Evolutionary conservation across 2,797 vertebrate genomes (phyloP).

Genomic region (Micropoecilia bifurca): DNA sequence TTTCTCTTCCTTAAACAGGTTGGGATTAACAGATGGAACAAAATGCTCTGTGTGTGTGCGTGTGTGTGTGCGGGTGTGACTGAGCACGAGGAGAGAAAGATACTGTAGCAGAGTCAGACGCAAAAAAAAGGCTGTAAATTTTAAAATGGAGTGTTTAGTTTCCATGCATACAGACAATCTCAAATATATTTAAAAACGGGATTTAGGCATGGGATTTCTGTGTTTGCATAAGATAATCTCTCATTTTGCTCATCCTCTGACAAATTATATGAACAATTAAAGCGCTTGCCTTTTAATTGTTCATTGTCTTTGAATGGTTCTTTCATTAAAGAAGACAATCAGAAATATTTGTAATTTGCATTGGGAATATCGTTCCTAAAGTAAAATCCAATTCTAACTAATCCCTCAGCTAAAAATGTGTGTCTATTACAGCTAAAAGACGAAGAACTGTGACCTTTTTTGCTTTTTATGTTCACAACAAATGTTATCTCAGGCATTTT

Average conservation of each 20-base stretch:
- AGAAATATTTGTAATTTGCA: background rate
- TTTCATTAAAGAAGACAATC: background rate
- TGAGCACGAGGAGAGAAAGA: constrained; percentile 18
- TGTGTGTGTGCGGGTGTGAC: constrained; percentile 1
- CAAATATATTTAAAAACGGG: constrained; percentile 16
- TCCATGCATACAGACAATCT: constrained; percentile 14
- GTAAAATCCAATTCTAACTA: background rate
- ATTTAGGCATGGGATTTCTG: constrained; percentile 12
- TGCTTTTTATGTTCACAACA: background rate
- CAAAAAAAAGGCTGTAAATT: constrained; percentile 30
- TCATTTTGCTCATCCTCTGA: background rate
- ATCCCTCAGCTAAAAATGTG: constrained; percentile 2
- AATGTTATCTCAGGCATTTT: background rate
- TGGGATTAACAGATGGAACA: constrained; percentile 82
- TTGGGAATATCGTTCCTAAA: background rate
- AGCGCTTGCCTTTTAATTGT: background rate
- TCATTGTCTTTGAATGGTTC: background rate
- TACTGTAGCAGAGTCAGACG: constrained; percentile 40
- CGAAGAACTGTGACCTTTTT: background rate
- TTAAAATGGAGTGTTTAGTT: constrained; percentile 23
- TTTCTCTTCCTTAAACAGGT: constrained; percentile 80
- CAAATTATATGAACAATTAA: constrained; percentile 7
- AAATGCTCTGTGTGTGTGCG: constrained; percentile 6
- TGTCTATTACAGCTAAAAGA: background rate
- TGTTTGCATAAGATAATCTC: constrained; percentile 8